Evolutionary conservation across 2,888 invertebrate genomes (phyloP), one percentile per base, ranked within the genome.

Genomic region (Halictus quadricinctus): DNA sequence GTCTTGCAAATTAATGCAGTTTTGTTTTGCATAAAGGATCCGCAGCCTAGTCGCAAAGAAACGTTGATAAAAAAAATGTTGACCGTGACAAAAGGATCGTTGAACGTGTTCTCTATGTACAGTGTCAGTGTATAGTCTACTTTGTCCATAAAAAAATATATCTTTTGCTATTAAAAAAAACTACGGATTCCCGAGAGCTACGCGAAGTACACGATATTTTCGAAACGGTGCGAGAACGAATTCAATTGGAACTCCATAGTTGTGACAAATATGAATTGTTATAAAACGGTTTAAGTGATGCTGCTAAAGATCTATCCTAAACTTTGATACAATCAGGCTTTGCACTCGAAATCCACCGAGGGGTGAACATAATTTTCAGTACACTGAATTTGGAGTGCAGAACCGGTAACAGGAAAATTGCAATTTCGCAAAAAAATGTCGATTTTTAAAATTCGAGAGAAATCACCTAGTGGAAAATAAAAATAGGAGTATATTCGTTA

Each of bases 61-160:
- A 29, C 29, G 29, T 29, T 36, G 5, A 36, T n/a, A 5, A 36
- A 36, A 5, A 4, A 36, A 36, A 1, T 36, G 0, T 36, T 36
- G 36, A 25, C 43, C n/a, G 46, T 54, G 12, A 46, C 58, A 48
- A 74, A 81, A 74, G 12, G 58, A 72, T 58, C 3, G 29, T 46
- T 15, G 25, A 46, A 66, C 43, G 72, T 50, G 13, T 58, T 41
- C 15, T n/a, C 43, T 82, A 73, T 73, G 25, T 74, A 82, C 74
- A 80, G 41, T 36, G 54, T 21, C 70, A 3, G 46, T 41, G 77
- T 70, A 70, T 72, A 21, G 60, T 80, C 74, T 72, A 74, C 7
- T 21, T 64, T 36, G 43, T 60, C 73, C 69, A 77, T 84, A 84
- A 73, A 83, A 84, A 84, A 84, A 84, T 84, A 84, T 84, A 84